phyloP scores from a whole-genome alignment of 2,888 invertebrate genomes.

The Mythimna albipuncta region DNA sequence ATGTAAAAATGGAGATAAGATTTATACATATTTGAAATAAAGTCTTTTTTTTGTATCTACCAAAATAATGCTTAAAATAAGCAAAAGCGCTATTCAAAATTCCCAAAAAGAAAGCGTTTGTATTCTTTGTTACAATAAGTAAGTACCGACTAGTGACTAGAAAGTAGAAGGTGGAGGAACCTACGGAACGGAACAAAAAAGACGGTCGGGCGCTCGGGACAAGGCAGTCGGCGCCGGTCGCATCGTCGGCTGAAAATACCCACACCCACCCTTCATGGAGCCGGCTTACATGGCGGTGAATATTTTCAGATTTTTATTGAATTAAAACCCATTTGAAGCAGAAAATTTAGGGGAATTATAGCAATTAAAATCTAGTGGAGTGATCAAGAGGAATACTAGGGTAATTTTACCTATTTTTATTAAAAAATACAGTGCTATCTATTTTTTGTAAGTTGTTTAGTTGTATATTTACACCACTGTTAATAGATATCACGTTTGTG shows the following conservation, averaged over 20 bases:
- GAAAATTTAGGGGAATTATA: too few species aligned
- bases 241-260: slow-evolving; percentile 80
- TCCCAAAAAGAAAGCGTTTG: background rate
- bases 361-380: too few species aligned
- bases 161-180: slow-evolving; percentile 58
- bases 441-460: background rate
- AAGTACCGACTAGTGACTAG: slow-evolving; percentile 43
- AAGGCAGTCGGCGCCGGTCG: slow-evolving; percentile 77
- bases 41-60: too few species aligned
- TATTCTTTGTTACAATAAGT: slow-evolving; percentile 14
- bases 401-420: too few species aligned
- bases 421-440: background rate
- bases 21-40: too few species aligned
- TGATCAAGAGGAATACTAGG: too few species aligned
- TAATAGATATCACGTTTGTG: too few species aligned
- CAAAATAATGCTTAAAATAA: too few species aligned
- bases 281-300: slow-evolving; percentile 71
- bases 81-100: too few species aligned
- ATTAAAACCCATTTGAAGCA: too few species aligned
- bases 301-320: slow-evolving; percentile 1
- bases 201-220: slow-evolving; percentile 69
- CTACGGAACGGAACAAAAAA: slow-evolving; percentile 71
- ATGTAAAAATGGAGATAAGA: too few species aligned
- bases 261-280: slow-evolving; percentile 65
- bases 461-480: background rate